Base-by-base conservation (phyloP, 2,797 vertebrate species). In the Lepidocolaptes lacrymiger region DNA sequence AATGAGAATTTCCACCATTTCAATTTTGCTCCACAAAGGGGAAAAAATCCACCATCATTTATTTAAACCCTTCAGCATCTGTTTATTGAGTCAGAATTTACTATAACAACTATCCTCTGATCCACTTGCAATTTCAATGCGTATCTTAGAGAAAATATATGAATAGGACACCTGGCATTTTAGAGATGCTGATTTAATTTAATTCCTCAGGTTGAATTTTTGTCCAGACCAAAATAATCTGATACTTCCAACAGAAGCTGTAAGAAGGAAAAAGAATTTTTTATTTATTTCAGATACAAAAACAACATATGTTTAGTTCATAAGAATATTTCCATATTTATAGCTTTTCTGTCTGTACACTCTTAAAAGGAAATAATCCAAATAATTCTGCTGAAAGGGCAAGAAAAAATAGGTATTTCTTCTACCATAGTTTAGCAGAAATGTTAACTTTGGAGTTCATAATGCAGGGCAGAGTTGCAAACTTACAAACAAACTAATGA, bases 41-140 rank as follows among this genome's bases (percentile, higher is more conserved):
- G 2, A 5, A 63, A 56, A 69, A 52, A 12, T 1, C 0, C 1
- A 44, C 6, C 37, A 85, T 32, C 7, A 59, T 83, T 67, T 76
- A 62, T 73, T 90, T 44, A 78, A 91, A 68, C 15, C 7, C 23
- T 49, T 88, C 56, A 30, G 14, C 37, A 56, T 63, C 37, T 91
- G 22, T 63, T 95, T 95, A 74, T 41, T 63, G 61, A 77, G 34
- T 67, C 59, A 80, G 73, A 90, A 67, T 88, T 91, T 86, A 85
- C 34, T 68, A 21, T 32, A 82, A 77, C 2, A 92, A 85, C 23
- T 56, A 27, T 39, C 39, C 76, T 89, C 68, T 51, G 39, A 93
- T 69, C 44, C 22, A 55, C 32, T 83, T 89, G n/a, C 10, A 80
- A 41, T 87, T 95, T 76, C 74, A 62, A 51, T 36, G 27, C 23